Conservation (phyloP, 1,140 invertebrate genomes). For the Musca domestica region DNA sequence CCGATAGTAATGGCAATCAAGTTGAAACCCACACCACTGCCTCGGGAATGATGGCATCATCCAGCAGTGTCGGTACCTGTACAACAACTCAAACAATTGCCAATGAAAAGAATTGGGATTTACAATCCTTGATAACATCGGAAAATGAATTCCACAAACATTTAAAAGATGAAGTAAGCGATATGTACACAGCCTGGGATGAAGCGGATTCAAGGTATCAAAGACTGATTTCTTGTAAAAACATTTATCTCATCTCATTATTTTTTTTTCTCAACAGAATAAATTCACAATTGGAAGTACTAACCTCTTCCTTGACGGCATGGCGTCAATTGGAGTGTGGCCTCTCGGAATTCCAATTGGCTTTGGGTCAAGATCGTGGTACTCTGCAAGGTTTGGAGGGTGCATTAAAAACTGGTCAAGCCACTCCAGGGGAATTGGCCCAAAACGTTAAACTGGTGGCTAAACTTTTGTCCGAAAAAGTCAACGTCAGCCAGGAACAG, state of each 20-base stretch:
- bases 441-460: constrained; percentile 67
- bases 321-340: constrained; percentile 66
- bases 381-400: constrained; percentile 63
- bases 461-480: constrained; percentile 66
- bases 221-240: background rate
- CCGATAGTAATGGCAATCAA: constrained; percentile 47
- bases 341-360: constrained; percentile 63
- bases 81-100: constrained; percentile 13
- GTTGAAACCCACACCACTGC: constrained; percentile 30
- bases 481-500: constrained; percentile 55
- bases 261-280: constrained; percentile 32
- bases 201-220: constrained; percentile 72
- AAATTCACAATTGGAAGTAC: constrained; percentile 45
- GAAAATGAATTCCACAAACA: constrained; percentile 56
- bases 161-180: constrained; percentile 70
- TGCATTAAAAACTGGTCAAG: constrained; percentile 61
- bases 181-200: constrained; percentile 75
- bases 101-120: constrained; percentile 47
- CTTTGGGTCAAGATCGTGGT: constrained; percentile 64
- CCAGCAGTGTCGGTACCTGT: constrained; percentile 20
- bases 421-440: constrained; percentile 60
- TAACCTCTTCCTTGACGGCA: constrained; percentile 56
- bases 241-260: background rate
- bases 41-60: background rate
- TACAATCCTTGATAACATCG: constrained; percentile 41